Evolutionary conservation across 2,888 invertebrate genomes (phyloP), one percentile per base, ranked within the genome.

Genomic region (Macroteleia sp.): DNA sequence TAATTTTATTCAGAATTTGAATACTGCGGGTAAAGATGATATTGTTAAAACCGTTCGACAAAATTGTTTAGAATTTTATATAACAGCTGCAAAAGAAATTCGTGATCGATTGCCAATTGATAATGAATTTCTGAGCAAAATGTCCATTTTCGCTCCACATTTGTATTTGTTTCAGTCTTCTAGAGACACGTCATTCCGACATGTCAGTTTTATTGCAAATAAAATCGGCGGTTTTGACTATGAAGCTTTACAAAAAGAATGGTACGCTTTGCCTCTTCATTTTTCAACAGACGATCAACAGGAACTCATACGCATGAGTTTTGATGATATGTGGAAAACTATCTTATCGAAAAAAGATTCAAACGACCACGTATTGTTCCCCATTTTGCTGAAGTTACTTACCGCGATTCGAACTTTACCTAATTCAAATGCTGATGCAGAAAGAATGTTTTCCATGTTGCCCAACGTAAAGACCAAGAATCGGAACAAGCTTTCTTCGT

Each of bases 31-130:
- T 25, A 3, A 59, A 46, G n/a, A 10, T 10, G 46, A 59, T 8
- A 46, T 46, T 10, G 16, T 34, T 4, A 10, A 32, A 22, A 36
- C 14, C 5, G 3, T 61, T n/a, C 34, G 17, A n/a, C 22, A 61
- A 48, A 61, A 61, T 25, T 48, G 46, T 39, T 22, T 61, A 4
- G 0, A 1, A 6, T 61, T 61, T 28, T 61, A 48, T 17, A 10
- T 61, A 12, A 28, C 22, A n/a, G 28, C 48, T 61, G 61, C 61
- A 36, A 39, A 61, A 6, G 61, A 8, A 17, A 48, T 61, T 61
- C 44, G 57, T 30, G 6, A 59, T 28, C 14, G 12, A 59, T 59
- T 59, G 10, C 42, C 57, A 8, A 14, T 59, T 6, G 14, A 59
- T 42, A 17, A 59, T 20, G 44, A 42, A 44, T 59, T 59, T 12